phyloP scores from a whole-genome alignment of 1,140 invertebrate genomes.

The Orius insidiosus region DNA sequence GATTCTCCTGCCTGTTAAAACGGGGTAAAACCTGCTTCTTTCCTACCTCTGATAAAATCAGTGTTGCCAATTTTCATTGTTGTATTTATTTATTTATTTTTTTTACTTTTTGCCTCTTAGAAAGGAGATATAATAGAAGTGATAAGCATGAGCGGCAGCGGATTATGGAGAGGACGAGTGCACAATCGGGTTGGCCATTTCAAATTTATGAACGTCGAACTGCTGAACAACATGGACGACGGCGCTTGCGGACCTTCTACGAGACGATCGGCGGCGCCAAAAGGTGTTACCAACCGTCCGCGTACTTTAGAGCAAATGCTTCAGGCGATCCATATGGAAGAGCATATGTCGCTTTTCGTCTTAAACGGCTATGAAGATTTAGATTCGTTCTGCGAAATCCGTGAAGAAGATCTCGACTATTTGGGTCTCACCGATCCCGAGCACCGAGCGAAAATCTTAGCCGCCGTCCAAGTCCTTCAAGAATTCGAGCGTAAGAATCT shows the following conservation, averaged over 20 bases:
- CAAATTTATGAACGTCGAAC: slow-evolving; percentile 85
- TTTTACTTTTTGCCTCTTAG: slow-evolving; percentile 39
- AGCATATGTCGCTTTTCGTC: slow-evolving; percentile 74
- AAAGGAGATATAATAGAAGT: slow-evolving; percentile 90
- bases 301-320: slow-evolving; percentile 74
- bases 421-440: slow-evolving; percentile 73
- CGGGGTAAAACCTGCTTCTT: no score
- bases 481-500: slow-evolving; percentile 65
- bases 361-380: slow-evolving; percentile 87
- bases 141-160: slow-evolving; percentile 77
- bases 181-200: slow-evolving; percentile 76
- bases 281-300: slow-evolving; percentile 48
- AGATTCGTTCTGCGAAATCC: slow-evolving; percentile 79
- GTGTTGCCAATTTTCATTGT: no score
- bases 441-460: slow-evolving; percentile 72
- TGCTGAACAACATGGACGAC: slow-evolving; percentile 45
- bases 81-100: no score
- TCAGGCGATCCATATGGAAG: slow-evolving; percentile 60
- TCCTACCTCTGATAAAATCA: no score
- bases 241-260: slow-evolving; percentile 23
- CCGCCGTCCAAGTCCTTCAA: slow-evolving; percentile 75
- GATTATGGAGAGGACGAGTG: slow-evolving; percentile 64
- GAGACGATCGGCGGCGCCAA: slow-evolving; percentile 33
- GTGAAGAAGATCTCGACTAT: slow-evolving; percentile 78
- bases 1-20: no score